Percentiles rank a stretch among this genome's conserved stretches.
phyloP scores from a whole-genome alignment of 2,113 vertebrate genomes.

The Plecotus auritus region DNA sequence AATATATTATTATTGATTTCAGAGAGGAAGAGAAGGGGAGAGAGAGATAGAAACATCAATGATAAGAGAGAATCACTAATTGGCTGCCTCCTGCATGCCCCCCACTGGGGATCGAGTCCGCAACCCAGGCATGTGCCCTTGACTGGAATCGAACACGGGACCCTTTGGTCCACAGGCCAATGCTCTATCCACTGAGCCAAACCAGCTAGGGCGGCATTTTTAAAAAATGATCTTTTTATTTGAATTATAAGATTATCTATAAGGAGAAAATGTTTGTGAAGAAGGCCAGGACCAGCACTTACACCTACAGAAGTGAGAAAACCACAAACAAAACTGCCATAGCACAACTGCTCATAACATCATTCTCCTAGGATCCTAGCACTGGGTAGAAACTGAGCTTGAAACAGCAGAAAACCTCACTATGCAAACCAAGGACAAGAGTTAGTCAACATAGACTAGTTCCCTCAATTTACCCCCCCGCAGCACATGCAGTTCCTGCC shows the following conservation, averaged over 20 bases:
- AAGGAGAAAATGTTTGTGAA: neutral
- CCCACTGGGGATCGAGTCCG: too few species aligned
- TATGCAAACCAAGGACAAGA: neutral
- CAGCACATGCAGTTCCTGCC: neutral
- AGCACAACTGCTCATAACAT: neutral
- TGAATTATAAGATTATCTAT: neutral
- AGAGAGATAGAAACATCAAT: too few species aligned
- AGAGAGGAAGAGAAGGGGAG: too few species aligned
- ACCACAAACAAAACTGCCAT: neutral
- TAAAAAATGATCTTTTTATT: neutral
- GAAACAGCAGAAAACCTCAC: neutral
- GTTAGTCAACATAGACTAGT: accelerated
- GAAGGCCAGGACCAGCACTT: neutral
- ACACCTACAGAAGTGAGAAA: neutral
- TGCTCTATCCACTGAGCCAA: too few species aligned
- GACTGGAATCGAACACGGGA: too few species aligned
- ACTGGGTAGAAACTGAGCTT: accelerated
- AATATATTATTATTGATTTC: too few species aligned
- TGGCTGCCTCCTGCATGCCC: too few species aligned
- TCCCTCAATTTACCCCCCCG: neutral
- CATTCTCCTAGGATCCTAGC: neutral
- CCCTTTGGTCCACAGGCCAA: too few species aligned
- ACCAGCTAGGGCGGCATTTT: too few species aligned
- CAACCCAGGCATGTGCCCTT: too few species aligned
- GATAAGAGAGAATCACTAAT: too few species aligned